Conservation (phyloP, 2,797 vertebrate species). For the Knipowitschia caucasica region DNA sequence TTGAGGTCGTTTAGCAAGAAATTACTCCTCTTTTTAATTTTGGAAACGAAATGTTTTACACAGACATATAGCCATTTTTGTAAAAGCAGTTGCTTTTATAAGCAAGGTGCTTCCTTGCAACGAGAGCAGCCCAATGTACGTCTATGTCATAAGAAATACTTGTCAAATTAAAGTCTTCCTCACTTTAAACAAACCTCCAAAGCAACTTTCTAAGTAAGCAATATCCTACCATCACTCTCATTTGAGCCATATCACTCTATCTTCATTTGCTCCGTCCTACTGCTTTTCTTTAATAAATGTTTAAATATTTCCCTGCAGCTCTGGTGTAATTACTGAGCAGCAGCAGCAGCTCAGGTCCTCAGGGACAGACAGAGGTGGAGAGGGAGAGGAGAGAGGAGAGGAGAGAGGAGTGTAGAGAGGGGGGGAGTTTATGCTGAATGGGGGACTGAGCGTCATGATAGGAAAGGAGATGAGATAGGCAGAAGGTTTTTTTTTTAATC, state of each 20-base stretch:
- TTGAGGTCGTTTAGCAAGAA: constrained; percentile 47
- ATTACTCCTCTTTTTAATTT: constrained; percentile 26
- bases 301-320: constrained; percentile 70
- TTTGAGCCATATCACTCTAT: constrained; percentile 52
- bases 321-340: constrained; percentile 72
- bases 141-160: constrained; percentile 19
- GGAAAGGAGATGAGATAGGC: constrained; percentile 49
- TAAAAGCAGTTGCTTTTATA: no score
- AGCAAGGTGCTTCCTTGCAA: no score
- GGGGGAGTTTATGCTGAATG: constrained; percentile 38
- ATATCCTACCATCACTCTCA: constrained; percentile 32
- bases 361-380: constrained; percentile 36
- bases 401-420: constrained; percentile 36
- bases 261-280: constrained; percentile 61
- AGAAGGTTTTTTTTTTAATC: constrained; percentile 47
- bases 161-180: constrained; percentile 20
- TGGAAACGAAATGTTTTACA: constrained; percentile 3
- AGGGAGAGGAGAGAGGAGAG: constrained; percentile 25
- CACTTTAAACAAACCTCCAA: constrained; percentile 22
- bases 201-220: constrained; percentile 26
- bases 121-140: no score
- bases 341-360: constrained; percentile 57
- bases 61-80: constrained; percentile 3
- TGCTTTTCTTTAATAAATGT: constrained; percentile 76
- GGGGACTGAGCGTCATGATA: constrained; percentile 33